Conservation (phyloP, 2,113 vertebrate species). For the Okapia johnstoni region DNA sequence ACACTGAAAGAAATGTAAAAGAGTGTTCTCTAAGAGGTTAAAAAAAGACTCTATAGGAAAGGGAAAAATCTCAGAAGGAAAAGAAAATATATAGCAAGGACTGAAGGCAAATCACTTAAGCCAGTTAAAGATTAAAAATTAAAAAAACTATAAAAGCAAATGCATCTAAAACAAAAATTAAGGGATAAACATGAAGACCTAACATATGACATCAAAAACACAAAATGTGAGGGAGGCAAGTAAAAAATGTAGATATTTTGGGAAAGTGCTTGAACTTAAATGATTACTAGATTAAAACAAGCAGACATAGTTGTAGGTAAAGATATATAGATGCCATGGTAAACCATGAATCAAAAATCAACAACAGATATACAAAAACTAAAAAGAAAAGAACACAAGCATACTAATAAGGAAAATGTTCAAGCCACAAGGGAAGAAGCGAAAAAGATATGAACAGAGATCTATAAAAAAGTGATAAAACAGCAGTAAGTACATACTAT, state of each 20-base stretch:
- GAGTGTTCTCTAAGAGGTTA: not conserved
- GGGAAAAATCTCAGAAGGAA: not conserved
- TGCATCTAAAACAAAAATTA: not conserved
- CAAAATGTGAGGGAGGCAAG: not conserved
- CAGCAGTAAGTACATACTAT: not conserved
- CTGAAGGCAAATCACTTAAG: not conserved
- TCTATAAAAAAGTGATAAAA: not conserved
- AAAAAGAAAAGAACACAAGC: not conserved
- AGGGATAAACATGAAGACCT: not conserved
- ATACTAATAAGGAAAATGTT: not conserved
- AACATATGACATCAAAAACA: not conserved
- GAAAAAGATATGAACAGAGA: not conserved
- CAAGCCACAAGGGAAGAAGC: not conserved
- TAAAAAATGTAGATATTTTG: not conserved
- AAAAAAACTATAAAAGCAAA: not conserved
- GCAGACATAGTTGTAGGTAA: not conserved
- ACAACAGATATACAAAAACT: not conserved
- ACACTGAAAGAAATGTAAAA: not conserved
- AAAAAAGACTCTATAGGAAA: not conserved
- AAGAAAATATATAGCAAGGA: not conserved
- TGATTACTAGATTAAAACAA: not conserved
- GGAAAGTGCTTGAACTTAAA: not conserved
- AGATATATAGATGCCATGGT: not conserved
- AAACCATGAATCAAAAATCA: not conserved
- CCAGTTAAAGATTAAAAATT: not conserved